Base-by-base conservation (phyloP, 1,140 invertebrate species). In the Heliconius melpomene region DNA sequence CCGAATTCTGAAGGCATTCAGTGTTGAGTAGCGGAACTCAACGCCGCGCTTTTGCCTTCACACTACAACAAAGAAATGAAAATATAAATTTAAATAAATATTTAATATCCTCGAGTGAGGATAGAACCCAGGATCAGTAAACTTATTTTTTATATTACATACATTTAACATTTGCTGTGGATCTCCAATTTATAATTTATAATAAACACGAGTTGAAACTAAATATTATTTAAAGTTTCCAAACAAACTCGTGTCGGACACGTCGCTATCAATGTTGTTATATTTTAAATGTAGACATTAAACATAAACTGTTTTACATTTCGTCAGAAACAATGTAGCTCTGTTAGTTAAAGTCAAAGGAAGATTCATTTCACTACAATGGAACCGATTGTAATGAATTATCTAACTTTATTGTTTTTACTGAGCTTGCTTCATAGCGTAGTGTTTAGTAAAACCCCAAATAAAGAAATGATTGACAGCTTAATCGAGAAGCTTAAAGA, bases 281-380 rank as follows among this genome's bases (percentile, higher is more conserved):
- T 78, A 81, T 79, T 83, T 84, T 79, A 71, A 80, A 73, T 54
- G 72, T 75, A 72, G 79, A 87, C 80, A 87, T 83, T 85, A 88
- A 85, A 60, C 86, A 81, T 87, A 92, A 93, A 73, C 77, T 88
- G 86, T 89, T 66, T 91, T 91, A 88, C 87, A 83, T 92, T 90
- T 75, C 82, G 75, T 78, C 74, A 85, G 78, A 81, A 80, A 85
- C 85, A 90, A 85, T 80, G 74, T 60, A 23, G 77, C 70, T 32
- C 66, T 36, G 50, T 81, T 86, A 87, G 84, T 88, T 77, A 74
- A 46, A 23, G 72, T 70, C 77, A 26, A 75, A 77, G 72, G 60
- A 74, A 66, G 75, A 32, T 26, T 52, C 79, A 77, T 77, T 76
- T 83, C 82, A 74, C 77, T 81, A 87, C 80, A 74, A 89, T 90